Evolutionary conservation across 2,113 vertebrate genomes (phyloP), one percentile per base, ranked within the genome.

Genomic region (Pipra filicauda): DNA sequence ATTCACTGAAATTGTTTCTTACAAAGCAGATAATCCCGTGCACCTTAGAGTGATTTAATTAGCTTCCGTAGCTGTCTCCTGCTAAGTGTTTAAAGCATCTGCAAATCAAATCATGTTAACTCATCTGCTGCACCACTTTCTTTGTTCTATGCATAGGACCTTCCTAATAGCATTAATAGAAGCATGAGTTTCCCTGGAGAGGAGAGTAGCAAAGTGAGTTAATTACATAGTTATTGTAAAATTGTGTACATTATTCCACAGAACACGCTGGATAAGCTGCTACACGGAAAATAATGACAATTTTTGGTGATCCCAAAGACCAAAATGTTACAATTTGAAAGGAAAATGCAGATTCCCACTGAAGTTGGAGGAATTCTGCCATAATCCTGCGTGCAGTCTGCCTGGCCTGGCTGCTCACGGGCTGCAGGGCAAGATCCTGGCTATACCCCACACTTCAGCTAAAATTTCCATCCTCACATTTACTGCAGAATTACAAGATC

Each of bases 21-120:
- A 97, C 97, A 97, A 98, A 98, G 97, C 96, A 97, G 97, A 98
- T 98, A 98, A 97, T 96, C 97, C 97, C 88, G 85, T 96, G 97
- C 97, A 98, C 97, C 98, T 98, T 96, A 92, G 96, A 98, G 97
- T 98, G 96, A 97, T 97, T 98, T 98, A 98, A 98, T 98, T 98
- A 98, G 97, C 96, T 98, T 97, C 97, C 89, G 58, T 95, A 96
- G 97, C 97, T 98, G 96, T 98, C 98, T 98, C 97, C 97, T 97
- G 98, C 98, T 98, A 98, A 98, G 98, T 98, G 98, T 98, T 98
- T 98, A 98, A 98, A 98, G 97, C 98, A 98, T 97, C 97, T 97
- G 97, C 98, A 98, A 98, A 98, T 98, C 98, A 98, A 98, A 98
- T 98, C 97, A 97, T 97, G 97, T 97, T 98, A 98, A 97, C 97